These are phyloP conservation scores for Sylvia atricapilla DNA, from an alignment of 2,113 vertebrate genomes.

Conservation along the genomic window DNA sequence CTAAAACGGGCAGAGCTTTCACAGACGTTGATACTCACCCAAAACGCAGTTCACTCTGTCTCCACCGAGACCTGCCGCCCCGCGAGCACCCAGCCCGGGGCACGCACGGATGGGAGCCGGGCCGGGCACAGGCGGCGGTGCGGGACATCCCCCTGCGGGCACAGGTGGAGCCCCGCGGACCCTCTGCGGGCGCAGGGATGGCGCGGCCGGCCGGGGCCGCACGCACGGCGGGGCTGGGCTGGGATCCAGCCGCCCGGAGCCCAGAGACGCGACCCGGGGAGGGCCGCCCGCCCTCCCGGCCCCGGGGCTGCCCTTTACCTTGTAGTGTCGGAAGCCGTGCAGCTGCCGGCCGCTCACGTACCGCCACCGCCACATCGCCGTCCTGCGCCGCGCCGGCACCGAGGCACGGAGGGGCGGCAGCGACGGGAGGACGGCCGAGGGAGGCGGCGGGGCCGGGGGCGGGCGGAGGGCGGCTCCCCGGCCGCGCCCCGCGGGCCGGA, in stretches of 20 bases:
- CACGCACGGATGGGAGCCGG: accelerated
- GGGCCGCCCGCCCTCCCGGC: neutral
- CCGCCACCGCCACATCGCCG: conserved; percentile 56
- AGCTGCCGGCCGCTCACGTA: conserved; percentile 60
- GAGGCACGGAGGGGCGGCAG: neutral
- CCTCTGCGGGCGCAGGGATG: neutral
- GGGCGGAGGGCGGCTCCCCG: neutral
- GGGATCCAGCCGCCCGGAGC: neutral
- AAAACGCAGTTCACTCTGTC: neutral
- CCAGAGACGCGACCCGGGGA: neutral
- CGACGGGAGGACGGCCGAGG: neutral
- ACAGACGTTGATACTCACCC: neutral
- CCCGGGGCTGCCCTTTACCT: conserved; percentile 22
- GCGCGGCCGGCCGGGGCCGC: neutral
- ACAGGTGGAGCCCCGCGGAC: neutral
- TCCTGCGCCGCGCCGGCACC: neutral
- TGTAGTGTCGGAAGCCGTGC: conserved; percentile 68
- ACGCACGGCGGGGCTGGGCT: too few relatives aligned
- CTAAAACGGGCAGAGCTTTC: neutral
- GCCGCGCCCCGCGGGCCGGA: neutral
- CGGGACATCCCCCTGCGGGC: neutral
- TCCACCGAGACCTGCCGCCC: neutral
- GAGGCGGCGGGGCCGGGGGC: neutral
- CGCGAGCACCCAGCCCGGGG: accelerated
- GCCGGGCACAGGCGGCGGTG: neutral